Evolutionary conservation across 2,888 invertebrate species (phyloP), one percentile per base, ranked within the genome.

Genomic region (Molorchus minor): DNA sequence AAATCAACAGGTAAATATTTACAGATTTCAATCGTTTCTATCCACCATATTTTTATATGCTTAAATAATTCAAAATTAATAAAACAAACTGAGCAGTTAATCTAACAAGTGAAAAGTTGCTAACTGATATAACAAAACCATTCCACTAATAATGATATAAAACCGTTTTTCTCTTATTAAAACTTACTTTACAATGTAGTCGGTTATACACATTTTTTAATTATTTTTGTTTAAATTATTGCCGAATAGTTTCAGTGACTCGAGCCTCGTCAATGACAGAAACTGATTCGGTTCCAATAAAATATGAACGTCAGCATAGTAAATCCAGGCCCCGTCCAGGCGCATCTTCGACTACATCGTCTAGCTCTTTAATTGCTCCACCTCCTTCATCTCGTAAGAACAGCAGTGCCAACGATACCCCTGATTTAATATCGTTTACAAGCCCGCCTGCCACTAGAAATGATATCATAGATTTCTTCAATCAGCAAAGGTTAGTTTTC

Each of bases 341-440:
- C 10, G 82, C 82, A 3, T 82, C 83, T 61, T 79, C 80, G 64
- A 79, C 80, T 41, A 80, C 79, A 71, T 79, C 80, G 56, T 69
- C 77, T 19, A 82, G 77, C 72, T 77, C 81, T 57, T 70, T 80
- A 54, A 80, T 84, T 58, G 86, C 81, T 61, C 83, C 81, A 21
- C 84, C 84, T 35, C 79, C 79, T 30, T 60, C 72, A 3, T 72
- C 78, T 1, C 79, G 78, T 47, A 79, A 76, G 61, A 79, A 75
- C 62, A 81, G 83, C 47, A 82, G 82, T 52, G 76, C 81, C 43
- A 67, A 68, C 2, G 74, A 75, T 49, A 80, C 82, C 19, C 86
- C 84, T 58, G 90, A 91, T 81, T 80, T 91, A 63, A 91, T 91
- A 70, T 90, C 89, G 10, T 91, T 91, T 75, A 80, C 87, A 15